These are phyloP conservation scores for Fulica atra DNA, from an alignment of 2,113 vertebrate genomes.

Conservation along the genomic window DNA sequence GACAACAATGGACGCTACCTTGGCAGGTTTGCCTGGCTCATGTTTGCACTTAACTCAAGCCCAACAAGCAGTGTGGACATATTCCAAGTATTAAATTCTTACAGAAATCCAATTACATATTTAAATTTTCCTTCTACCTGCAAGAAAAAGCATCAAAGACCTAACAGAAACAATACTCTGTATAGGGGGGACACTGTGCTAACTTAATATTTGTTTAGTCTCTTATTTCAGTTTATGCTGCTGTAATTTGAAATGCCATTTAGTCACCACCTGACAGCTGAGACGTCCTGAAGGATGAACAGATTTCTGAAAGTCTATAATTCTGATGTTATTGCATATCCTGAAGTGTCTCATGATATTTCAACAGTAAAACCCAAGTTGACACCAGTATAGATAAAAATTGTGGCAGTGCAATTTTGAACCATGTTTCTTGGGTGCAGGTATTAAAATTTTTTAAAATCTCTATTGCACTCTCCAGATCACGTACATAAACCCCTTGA, in stretches of 20 bases:
- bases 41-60: neutral
- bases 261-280: neutral
- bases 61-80: neutral
- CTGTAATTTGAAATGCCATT: neutral
- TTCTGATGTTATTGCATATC: neutral
- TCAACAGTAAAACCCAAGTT: neutral
- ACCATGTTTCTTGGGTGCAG: neutral
- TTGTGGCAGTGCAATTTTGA: neutral
- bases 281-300: neutral
- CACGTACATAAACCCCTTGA: neutral
- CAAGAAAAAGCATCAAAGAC: neutral
- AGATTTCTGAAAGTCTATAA: neutral
- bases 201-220: neutral
- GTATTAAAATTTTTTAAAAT: neutral
- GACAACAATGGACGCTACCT: neutral
- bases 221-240: neutral
- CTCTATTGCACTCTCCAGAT: neutral
- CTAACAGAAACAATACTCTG: neutral
- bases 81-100: neutral
- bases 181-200: neutral
- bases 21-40: neutral
- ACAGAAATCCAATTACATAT: neutral
- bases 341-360: neutral
- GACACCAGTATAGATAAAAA: neutral
- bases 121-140: neutral